Conservation (phyloP, 2,888 invertebrate genomes). For the Morpho achilles region DNA sequence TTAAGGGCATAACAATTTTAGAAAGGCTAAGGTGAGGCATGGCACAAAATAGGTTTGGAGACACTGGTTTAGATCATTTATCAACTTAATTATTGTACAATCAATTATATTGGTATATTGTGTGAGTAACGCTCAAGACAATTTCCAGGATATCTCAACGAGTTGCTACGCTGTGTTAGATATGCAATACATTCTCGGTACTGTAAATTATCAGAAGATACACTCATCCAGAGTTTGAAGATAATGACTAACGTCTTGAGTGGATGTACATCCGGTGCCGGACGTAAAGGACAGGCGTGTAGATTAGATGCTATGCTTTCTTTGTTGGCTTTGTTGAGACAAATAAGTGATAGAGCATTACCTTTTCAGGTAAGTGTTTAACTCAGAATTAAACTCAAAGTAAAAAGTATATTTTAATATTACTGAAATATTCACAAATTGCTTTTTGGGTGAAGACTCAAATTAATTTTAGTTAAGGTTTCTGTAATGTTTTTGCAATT, state of each 20-base stretch:
- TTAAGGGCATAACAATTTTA: too few species aligned
- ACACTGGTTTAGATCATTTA: too few species aligned
- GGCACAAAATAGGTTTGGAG: too few species aligned
- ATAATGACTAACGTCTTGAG: constrained; percentile 41
- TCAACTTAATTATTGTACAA: too few species aligned
- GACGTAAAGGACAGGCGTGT: constrained; percentile 61
- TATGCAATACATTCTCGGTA: constrained; percentile 52
- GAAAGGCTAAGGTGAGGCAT: too few species aligned
- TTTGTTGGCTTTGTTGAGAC: constrained; percentile 48
- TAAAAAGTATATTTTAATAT: too few species aligned
- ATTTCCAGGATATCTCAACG: constrained; percentile 62
- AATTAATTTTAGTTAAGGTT: too few species aligned
- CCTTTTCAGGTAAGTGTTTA: constrained; percentile 55
- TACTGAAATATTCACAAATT: too few species aligned
- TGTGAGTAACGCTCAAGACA: neutral
- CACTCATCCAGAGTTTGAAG: constrained; percentile 43
- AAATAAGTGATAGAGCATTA: constrained; percentile 43
- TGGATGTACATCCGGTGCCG: constrained; percentile 54
- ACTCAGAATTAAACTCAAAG: too few species aligned
- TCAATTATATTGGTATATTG: too few species aligned
- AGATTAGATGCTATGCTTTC: constrained; percentile 54
- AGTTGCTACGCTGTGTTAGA: constrained; percentile 59
- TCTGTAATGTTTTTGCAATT: too few species aligned
- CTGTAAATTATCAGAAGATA: constrained; percentile 56
- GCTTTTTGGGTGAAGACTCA: too few species aligned